Conservation (phyloP, 1,140 invertebrate genomes). For the Harlomillsia oculata region DNA sequence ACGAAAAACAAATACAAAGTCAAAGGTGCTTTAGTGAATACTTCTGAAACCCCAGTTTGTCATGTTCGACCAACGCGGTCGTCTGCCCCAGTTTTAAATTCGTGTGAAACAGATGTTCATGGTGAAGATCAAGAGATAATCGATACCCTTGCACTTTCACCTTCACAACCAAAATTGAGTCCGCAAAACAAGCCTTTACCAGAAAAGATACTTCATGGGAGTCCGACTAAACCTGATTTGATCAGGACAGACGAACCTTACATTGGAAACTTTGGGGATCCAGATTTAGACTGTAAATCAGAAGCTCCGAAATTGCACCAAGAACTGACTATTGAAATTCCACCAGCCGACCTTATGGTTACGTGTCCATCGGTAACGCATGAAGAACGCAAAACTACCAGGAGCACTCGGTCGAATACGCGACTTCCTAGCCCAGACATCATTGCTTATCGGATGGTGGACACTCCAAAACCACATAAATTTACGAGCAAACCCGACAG, state of each 20-base stretch:
- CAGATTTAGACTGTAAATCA: background rate
- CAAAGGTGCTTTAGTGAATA: background rate
- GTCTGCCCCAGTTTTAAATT: constrained; percentile 23
- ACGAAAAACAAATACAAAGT: background rate
- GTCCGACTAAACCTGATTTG: constrained; percentile 13
- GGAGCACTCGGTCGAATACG: constrained; percentile 32
- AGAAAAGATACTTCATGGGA: constrained; percentile 13
- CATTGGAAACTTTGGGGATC: background rate
- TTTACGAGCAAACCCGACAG: constrained; percentile 19
- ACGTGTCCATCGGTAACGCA: background rate
- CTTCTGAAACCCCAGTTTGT: no score
- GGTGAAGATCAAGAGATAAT: constrained; percentile 35
- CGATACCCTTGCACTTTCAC: constrained; percentile 22
- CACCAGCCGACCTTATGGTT: constrained; percentile 36
- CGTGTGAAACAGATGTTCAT: constrained; percentile 18
- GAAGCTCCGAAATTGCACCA: constrained; percentile 37
- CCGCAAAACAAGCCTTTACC: constrained; percentile 21
- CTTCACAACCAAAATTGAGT: constrained; percentile 19
- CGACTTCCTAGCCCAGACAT: constrained; percentile 34
- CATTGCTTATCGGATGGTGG: constrained; percentile 30
- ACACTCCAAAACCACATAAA: constrained; percentile 29
- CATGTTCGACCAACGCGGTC: constrained; percentile 16
- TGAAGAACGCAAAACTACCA: constrained; percentile 19
- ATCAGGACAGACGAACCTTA: constrained; percentile 15
- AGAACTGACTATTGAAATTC: constrained; percentile 66